Evolutionary conservation across 2,113 vertebrate species (phyloP), one percentile per base, ranked within the genome.

Genomic region (Callipepla squamata): DNA sequence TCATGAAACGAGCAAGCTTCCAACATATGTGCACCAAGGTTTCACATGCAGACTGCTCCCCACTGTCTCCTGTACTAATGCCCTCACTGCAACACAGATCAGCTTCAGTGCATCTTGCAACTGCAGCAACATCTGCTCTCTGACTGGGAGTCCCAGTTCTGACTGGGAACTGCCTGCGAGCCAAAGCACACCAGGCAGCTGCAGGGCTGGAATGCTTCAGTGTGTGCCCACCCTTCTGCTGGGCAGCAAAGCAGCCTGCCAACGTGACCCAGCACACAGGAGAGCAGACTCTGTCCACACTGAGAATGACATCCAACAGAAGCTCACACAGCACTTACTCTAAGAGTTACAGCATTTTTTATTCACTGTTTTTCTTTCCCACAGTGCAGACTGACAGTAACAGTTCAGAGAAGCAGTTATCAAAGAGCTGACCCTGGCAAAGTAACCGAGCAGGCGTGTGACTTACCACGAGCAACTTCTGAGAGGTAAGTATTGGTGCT

Each of bases 401-500:
- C 38, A 61, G 45, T 57, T 5, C 17, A 88, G 55, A 83, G 44
- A 68, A 75, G 69, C 44, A 65, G 38, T 3, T 36, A 28, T 34
- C 51, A 92, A 59, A 50, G 74, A 82, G 72, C 8, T 58, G 44
- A 34, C 6, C 66, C 57, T 62, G 7, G 34, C 36, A 74, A 81
- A 11, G 16, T 32, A 70, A 57, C 44, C 72, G 57, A 57, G 47
- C 74, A 59, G 73, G 42, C 0, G 0, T 2, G 17, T 51, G 55
- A 90, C 93, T 97, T 91, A 95, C 68, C 66, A 93, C 66, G 2
- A 58, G 30, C 47, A 79, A 25, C 12, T 62, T 73, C 68, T 16
- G 66, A 59, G 78, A 85, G 50, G 12, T 9, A 85, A 91, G 51
- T 26, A 51, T 7, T 75, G 38, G 22, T 75, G 65, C 40, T 90